phyloP scores from a whole-genome alignment of 92 coral and sea anemone species.

The Zoanthus sociatus region DNA sequence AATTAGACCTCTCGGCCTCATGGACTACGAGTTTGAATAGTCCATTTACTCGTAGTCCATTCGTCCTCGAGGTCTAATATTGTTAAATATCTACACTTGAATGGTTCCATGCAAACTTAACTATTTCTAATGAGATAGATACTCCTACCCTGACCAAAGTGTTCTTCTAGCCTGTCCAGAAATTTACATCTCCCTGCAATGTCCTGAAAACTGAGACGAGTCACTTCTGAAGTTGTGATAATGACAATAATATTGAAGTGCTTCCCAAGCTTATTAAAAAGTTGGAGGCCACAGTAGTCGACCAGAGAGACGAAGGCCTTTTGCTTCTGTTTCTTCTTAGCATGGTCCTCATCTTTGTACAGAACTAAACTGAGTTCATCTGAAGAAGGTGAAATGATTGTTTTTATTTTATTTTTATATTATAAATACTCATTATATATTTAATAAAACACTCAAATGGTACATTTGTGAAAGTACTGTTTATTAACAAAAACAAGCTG shows the following conservation, averaged over 20 bases:
- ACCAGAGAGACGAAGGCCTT: constrained; percentile 87
- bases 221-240: constrained; percentile 82
- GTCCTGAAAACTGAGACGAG: constrained; percentile 88
- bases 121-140: not conserved
- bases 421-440: too few relatives aligned
- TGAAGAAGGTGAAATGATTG: constrained; percentile 10
- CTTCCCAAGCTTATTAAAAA: constrained; percentile 88
- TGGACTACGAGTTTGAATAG: too few relatives aligned
- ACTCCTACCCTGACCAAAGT: constrained; percentile 89
- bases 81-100: not conserved
- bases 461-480: too few relatives aligned
- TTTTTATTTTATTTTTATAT: not conserved
- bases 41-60: too few relatives aligned
- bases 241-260: constrained; percentile 77
- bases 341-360: constrained; percentile 82
- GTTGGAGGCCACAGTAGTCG: constrained; percentile 87
- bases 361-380: constrained; percentile 86
- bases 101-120: not conserved
- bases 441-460: too few relatives aligned
- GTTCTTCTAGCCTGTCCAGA: constrained; percentile 83
- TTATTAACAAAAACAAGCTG: too few relatives aligned
- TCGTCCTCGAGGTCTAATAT: too few relatives aligned
- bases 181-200: constrained; percentile 87
- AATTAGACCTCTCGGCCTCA: too few relatives aligned
- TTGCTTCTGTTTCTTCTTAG: constrained; percentile 89